Evolutionary conservation across 2,888 invertebrate genomes (phyloP), one percentile per base, ranked within the genome.

Genomic region (Lutraria lutraria): DNA sequence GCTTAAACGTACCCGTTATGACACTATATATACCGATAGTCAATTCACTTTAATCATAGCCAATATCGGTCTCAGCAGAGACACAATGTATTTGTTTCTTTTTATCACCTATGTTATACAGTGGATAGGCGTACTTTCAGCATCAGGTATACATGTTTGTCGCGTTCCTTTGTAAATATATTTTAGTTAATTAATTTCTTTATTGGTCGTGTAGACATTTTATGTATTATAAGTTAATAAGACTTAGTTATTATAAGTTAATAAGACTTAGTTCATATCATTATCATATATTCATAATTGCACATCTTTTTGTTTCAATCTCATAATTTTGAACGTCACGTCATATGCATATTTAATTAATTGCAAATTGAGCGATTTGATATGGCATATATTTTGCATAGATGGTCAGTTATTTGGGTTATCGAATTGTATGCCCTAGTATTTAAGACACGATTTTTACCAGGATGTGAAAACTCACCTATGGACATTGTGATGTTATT

Each of bases 401-500:
- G n/a, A n/a, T n/a, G n/a, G n/a, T n/a, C n/a, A n/a, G n/a, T n/a
- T n/a, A n/a, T n/a, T n/a, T n/a, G n/a, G n/a, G n/a, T n/a, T n/a
- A n/a, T n/a, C n/a, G n/a, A n/a, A n/a, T n/a, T n/a, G n/a, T n/a
- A n/a, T n/a, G n/a, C n/a, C n/a, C n/a, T n/a, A n/a, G n/a, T n/a
- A n/a, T n/a, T n/a, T n/a, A n/a, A n/a, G n/a, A n/a, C n/a, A n/a
- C n/a, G n/a, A n/a, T n/a, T n/a, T n/a, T n/a, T 60, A 60, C 0
- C 82, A 82, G 82, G 34, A 29, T 82, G 82, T 34, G 31, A 21
- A 21, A 60, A 82, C 31, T 82, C 60, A 25, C 82, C 82, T 34
- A 82, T 82, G 82, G 82, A 82, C 34, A 82, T 82, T 6, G 31
- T 60, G 21, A 54, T 52, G 29, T 21, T 60, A n/a, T 34, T 31